A percentile compares a stretch with the other conserved stretches of the same genome.
These are phyloP conservation scores for Dorcus hopei DNA, from an alignment of 2,888 invertebrate genomes.

Conservation along the genomic window DNA sequence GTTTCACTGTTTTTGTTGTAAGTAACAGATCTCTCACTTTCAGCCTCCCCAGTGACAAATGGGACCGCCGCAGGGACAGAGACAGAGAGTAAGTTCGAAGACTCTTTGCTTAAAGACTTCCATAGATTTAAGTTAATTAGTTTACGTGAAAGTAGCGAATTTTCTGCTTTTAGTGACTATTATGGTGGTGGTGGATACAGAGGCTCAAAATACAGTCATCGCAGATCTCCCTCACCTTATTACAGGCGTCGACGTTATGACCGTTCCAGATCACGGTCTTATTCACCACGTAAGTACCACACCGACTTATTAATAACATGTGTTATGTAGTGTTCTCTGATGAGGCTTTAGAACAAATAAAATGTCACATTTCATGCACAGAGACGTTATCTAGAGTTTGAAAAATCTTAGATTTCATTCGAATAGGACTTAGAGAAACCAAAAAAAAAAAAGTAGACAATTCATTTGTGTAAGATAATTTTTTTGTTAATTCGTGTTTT, in stretches of 20 bases:
- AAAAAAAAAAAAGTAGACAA: too few species aligned
- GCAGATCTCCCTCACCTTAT: constrained; percentile 72
- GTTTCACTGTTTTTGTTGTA: neutral
- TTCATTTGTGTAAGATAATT: neutral
- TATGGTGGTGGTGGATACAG: constrained; percentile 53
- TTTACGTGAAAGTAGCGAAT: neutral
- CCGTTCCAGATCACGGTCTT: constrained; percentile 71
- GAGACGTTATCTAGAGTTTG: too few species aligned
- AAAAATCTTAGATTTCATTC: too few species aligned
- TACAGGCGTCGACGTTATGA: constrained; percentile 68
- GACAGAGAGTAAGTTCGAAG: constrained; percentile 58
- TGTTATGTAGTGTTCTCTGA: too few species aligned
- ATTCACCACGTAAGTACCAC: constrained; percentile 74
- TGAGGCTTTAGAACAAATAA: too few species aligned
- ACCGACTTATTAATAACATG: too few species aligned
- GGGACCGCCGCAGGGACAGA: constrained; percentile 49
- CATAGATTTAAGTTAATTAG: neutral
- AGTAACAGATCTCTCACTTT: constrained; percentile 38
- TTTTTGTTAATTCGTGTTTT: constrained; percentile 34
- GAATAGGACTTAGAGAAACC: too few species aligned
- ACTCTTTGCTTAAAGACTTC: neutral
- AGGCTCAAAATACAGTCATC: constrained; percentile 56
- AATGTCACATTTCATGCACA: too few species aligned
- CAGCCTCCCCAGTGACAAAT: constrained; percentile 42
- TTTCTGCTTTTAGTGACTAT: constrained; percentile 45